Evolutionary conservation across 2,797 vertebrate genomes (phyloP), one percentile per base, ranked within the genome.

Genomic region (Xiphophorus birchmanni): DNA sequence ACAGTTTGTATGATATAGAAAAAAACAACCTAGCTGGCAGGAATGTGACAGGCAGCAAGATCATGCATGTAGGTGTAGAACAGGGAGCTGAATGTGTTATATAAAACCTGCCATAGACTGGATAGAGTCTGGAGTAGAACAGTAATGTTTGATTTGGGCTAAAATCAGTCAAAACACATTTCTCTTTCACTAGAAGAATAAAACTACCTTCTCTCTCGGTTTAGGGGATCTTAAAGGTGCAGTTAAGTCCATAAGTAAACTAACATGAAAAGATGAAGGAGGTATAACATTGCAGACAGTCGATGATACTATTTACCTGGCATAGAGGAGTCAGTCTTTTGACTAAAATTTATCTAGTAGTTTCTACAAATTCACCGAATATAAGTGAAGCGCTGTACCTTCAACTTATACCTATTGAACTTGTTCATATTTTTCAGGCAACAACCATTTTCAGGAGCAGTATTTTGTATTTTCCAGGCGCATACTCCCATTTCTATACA

Each of bases 21-120:
- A 58, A 63, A 81, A 76, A 76, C 56, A 32, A 87, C 82, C 82
- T 79, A 80, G 84, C 90, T 90, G 90, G 82, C 84, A 90, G 78
- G 63, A 75, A 80, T 63, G 86, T 78, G 83, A 88, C 86, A 90
- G 88, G 73, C 45, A 78, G 77, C 37, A 52, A 78, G 78, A 79
- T 47, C 29, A n/a, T 21, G 32, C 29, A 47, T 50, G 79, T 80
- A 63, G 47, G 78, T 75, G 76, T 54, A 67, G 60, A 54, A 78
- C 82, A 76, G 71, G 79, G 80, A 84, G 82, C 82, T 67, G 74
- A 89, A 90, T 85, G 85, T 29, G 0, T 83, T 82, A 80, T 87
- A 86, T 85, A 91, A 91, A 80, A 90, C 77, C 76, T 60, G 77
- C 76, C 84, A 84, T 58, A 50, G 79, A 85, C 72, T 76, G 76